Conservation (phyloP, 2,888 invertebrate species). For the Dolichopus griseipennis region DNA sequence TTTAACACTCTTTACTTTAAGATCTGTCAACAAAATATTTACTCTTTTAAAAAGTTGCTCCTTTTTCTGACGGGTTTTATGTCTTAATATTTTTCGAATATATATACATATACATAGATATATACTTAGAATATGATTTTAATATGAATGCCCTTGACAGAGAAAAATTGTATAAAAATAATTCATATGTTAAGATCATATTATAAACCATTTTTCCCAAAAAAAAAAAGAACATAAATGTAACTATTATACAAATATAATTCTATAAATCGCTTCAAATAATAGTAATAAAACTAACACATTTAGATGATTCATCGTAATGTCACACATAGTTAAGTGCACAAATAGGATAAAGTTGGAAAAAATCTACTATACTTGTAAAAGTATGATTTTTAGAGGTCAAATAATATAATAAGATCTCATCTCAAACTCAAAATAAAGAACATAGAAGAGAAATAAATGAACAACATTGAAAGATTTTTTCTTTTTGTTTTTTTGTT, state of each 20-base stretch:
- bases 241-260: too few species aligned
- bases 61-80: not conserved
- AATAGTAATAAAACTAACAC: not conserved
- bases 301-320: too few species aligned
- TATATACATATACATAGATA: not conserved
- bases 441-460: not conserved
- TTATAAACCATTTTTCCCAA: not conserved
- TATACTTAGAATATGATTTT: conserved; percentile 6
- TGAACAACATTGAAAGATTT: not conserved
- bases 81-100: too few species aligned
- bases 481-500: not conserved
- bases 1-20: too few species aligned
- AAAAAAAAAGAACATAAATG: not conserved
- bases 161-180: not conserved
- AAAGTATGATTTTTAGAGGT: not conserved
- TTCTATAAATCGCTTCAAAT: not conserved
- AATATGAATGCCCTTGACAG: conserved; percentile 1
- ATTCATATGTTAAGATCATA: not conserved
- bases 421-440: not conserved
- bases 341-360: too few species aligned
- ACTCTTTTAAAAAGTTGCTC: not conserved
- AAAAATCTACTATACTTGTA: too few species aligned
- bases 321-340: too few species aligned
- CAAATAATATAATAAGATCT: not conserved
- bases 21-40: too few species aligned